Evolutionary conservation across 2,797 vertebrate genomes (phyloP).

Genomic region (Girardinus metallicus): DNA sequence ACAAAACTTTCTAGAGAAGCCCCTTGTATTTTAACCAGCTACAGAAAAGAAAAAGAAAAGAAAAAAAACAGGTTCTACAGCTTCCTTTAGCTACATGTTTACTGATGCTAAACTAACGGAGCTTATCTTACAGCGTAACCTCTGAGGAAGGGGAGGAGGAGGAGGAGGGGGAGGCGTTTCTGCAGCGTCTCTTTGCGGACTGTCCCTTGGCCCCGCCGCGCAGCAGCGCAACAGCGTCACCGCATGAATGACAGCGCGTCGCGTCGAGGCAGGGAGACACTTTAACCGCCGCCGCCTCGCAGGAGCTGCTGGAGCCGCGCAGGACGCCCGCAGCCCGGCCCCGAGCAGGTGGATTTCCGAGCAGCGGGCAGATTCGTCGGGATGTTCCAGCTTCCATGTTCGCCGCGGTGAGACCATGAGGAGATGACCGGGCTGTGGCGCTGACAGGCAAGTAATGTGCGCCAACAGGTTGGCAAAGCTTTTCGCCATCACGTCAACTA

Average conservation of each 20-base stretch:
- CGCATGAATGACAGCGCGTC: slow-evolving; percentile 47
- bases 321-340: not conserved
- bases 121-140: not conserved
- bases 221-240: slow-evolving; percentile 39
- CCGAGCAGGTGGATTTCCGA: slow-evolving; percentile 19
- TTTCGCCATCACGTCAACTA: slow-evolving; percentile 2
- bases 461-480: slow-evolving; percentile 63
- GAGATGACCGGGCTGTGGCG: slow-evolving; percentile 64
- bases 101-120: not conserved
- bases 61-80: not conserved
- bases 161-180: slow-evolving; percentile 11
- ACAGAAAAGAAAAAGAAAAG: not conserved
- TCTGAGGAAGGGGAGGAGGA: not conserved
- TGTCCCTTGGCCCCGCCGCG: slow-evolving; percentile 57
- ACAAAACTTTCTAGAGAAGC: not conserved
- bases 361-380: slow-evolving; percentile 6
- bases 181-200: slow-evolving; percentile 57
- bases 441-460: slow-evolving; percentile 64
- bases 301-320: not conserved
- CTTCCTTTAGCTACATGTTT: not conserved
- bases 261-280: slow-evolving; percentile 15
- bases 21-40: not conserved
- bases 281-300: not conserved
- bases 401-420: slow-evolving; percentile 49
- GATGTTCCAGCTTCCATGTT: slow-evolving; percentile 61